A percentile compares a stretch with the other conserved stretches of the same genome.
Evolutionary conservation across 1,140 invertebrate genomes (phyloP).

Genomic region (Danaus melanippus): DNA sequence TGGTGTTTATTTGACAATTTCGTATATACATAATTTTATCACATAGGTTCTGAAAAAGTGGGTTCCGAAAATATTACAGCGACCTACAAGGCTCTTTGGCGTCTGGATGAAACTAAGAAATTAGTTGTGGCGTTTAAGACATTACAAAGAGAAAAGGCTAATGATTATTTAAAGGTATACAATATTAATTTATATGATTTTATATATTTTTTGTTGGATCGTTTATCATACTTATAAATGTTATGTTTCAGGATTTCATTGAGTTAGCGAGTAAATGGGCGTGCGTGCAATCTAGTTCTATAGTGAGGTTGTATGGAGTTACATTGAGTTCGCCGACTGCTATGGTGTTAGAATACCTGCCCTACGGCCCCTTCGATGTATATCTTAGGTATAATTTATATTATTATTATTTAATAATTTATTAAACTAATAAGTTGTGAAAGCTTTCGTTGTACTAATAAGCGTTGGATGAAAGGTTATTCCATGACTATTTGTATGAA

Average conservation of each 20-base stretch:
- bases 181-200: background rate
- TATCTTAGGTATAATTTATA: constrained; percentile 74
- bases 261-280: constrained; percentile 82
- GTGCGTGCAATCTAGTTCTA: constrained; percentile 79
- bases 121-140: constrained; percentile 83
- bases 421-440: too few relatives aligned
- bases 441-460: too few relatives aligned
- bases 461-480: too few relatives aligned
- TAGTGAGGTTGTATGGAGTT: constrained; percentile 84
- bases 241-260: constrained; percentile 79
- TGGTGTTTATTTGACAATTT: too few relatives aligned
- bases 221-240: background rate
- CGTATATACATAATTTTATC: constrained; percentile 18
- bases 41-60: constrained; percentile 74
- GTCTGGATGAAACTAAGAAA: constrained; percentile 78
- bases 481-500: too few relatives aligned
- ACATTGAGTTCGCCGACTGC: constrained; percentile 82
- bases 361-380: constrained; percentile 82
- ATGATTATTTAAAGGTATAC: constrained; percentile 44
- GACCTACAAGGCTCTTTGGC: constrained; percentile 79
- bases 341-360: constrained; percentile 86
- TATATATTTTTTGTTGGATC: constrained; percentile 1
- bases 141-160: constrained; percentile 76
- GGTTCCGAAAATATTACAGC: constrained; percentile 75
- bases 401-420: too few relatives aligned